Evolutionary conservation across 2,888 invertebrate genomes (phyloP).

Genomic region (Scelioninae gen. 1): DNA sequence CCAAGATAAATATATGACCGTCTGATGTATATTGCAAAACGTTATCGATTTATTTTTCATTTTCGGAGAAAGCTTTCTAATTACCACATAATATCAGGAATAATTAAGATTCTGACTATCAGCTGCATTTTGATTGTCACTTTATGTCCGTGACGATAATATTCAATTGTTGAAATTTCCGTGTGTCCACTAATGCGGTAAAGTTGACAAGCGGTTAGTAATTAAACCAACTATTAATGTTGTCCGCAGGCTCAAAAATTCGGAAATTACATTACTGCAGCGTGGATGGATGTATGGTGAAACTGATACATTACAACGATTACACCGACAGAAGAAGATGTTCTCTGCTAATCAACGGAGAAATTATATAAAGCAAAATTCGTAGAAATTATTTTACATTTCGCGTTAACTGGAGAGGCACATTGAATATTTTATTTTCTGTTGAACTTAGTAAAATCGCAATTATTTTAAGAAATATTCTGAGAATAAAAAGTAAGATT

Average conservation of each 20-base stretch:
- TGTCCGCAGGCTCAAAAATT: slow-evolving; percentile 12
- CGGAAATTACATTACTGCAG: slow-evolving; percentile 9
- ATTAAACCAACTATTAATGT: slow-evolving; percentile 30
- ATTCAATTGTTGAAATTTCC: slow-evolving; percentile 17
- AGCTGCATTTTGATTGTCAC: slow-evolving; percentile 17
- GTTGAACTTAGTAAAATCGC: too few species aligned
- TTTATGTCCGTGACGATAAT: slow-evolving; percentile 21
- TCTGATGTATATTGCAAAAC: background rate
- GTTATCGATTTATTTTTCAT: background rate
- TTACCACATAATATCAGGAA: background rate
- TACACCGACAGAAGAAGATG: too few species aligned
- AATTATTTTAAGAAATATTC: too few species aligned
- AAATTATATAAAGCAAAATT: too few species aligned
- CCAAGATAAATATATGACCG: background rate
- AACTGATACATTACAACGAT: background rate
- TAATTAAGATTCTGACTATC: slow-evolving; percentile 22
- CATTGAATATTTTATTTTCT: too few species aligned
- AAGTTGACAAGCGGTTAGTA: slow-evolving; percentile 29
- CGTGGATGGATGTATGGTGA: background rate
- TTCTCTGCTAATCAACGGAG: too few species aligned
- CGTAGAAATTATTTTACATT: too few species aligned
- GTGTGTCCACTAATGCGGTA: slow-evolving; percentile 27
- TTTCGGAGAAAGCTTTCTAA: background rate
- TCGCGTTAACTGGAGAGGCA: too few species aligned
- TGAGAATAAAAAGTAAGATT: too few species aligned